Evolutionary conservation across 2,888 invertebrate species (phyloP).

Genomic region (Volucella zonaria): DNA sequence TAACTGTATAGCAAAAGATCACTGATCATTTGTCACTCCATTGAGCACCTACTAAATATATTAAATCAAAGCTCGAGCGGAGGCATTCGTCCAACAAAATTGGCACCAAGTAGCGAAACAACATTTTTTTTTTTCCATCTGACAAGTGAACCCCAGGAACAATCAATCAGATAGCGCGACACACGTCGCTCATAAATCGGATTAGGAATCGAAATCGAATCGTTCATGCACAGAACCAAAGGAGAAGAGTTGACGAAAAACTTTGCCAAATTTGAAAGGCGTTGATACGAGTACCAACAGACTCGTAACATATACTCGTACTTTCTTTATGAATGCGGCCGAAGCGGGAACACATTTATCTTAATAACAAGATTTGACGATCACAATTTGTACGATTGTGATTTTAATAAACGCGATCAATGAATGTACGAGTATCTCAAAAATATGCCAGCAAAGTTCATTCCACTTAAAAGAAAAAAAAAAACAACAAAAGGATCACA

Average conservation of each 20-base stretch:
- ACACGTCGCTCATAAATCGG: constrained; percentile 49
- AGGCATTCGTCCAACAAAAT: constrained; percentile 17
- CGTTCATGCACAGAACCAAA: constrained; percentile 18
- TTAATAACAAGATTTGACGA: no score
- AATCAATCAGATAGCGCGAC: constrained; percentile 51
- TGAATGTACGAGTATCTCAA: no score
- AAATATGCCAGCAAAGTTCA: no score
- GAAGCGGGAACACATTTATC: no score
- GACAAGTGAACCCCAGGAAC: constrained; percentile 43
- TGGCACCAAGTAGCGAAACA: constrained; percentile 12
- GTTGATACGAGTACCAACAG: not conserved
- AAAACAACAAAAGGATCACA: no score
- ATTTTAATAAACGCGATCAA: no score
- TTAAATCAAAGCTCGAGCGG: constrained; percentile 13
- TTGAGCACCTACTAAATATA: constrained; percentile 5
- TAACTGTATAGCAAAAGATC: constrained; percentile 51
- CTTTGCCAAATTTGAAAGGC: constrained; percentile 12
- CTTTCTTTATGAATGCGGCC: no score
- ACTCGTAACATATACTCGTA: no score
- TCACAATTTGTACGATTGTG: no score
- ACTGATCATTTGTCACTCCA: constrained; percentile 47
- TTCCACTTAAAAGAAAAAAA: no score
- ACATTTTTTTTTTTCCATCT: constrained; percentile 15
- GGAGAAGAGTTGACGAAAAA: not conserved
- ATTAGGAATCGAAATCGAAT: constrained; percentile 40